These are phyloP conservation scores for Phrixothrix hirtus DNA, from an alignment of 2,888 invertebrate species.

Conservation along the genomic window DNA sequence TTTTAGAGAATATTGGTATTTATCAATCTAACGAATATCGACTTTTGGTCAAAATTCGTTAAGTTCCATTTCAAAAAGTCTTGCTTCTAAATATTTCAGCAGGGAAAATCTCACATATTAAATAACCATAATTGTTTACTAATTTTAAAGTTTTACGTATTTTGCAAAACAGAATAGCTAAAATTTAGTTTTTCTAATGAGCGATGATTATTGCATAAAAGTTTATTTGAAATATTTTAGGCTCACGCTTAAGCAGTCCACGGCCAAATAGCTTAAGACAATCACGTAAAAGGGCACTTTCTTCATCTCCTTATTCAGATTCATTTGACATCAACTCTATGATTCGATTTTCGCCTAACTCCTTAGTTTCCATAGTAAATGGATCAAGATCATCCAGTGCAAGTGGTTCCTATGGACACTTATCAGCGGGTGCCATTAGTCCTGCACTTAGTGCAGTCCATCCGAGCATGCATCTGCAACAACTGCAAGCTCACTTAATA, in stretches of 20 bases:
- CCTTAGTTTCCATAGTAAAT: constrained; percentile 78
- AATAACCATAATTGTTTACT: too few species aligned
- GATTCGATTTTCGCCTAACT: constrained; percentile 93
- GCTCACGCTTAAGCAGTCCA: constrained; percentile 73
- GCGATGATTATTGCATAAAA: too few species aligned
- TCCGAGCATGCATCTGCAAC: constrained; percentile 69
- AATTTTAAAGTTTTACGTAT: too few species aligned
- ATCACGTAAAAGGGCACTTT: constrained; percentile 87
- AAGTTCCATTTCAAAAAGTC: too few species aligned
- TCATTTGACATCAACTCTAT: constrained; percentile 94
- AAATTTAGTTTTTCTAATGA: too few species aligned
- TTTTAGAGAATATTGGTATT: too few species aligned
- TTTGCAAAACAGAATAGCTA: too few species aligned
- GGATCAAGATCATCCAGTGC: constrained; percentile 86
- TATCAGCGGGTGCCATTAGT: constrained; percentile 91
- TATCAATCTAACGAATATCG: too few species aligned
- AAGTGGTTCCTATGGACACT: constrained; percentile 95
- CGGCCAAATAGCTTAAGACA: constrained; percentile 56
- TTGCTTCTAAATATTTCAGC: too few species aligned
- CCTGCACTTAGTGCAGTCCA: constrained; percentile 73
- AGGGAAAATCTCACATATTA: too few species aligned
- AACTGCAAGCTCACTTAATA: constrained; percentile 79
- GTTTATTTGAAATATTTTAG: too few species aligned
- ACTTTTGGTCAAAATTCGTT: too few species aligned
- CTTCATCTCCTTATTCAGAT: constrained; percentile 93